Conservation (phyloP, 2,113 vertebrate genomes). For the Podarcis muralis region DNA sequence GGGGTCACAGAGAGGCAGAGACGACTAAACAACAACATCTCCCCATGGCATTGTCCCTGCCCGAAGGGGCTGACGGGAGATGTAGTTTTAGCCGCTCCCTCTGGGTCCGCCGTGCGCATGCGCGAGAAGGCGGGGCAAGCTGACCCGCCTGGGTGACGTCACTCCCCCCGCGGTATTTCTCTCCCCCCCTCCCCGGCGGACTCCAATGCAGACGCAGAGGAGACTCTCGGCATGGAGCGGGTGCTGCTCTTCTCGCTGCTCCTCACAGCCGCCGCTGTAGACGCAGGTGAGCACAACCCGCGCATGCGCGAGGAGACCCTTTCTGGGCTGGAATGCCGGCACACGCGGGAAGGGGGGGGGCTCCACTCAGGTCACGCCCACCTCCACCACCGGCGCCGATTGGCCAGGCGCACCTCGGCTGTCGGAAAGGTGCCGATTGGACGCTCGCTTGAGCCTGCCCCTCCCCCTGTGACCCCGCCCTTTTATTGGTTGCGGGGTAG, state of each 20-base stretch:
- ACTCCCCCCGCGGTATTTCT: too few species aligned
- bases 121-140: too few species aligned
- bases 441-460: not conserved
- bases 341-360: not conserved
- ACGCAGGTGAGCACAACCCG: not conserved
- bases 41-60: too few species aligned
- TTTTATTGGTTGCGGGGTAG: not conserved
- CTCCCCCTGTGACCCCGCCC: not conserved
- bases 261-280: not conserved
- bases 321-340: not conserved
- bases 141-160: too few species aligned
- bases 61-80: too few species aligned
- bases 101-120: too few species aligned
- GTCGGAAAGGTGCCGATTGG: not conserved
- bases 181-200: not conserved
- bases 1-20: too few species aligned
- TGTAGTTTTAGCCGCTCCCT: too few species aligned
- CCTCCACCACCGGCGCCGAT: not conserved
- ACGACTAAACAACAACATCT: too few species aligned
- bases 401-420: not conserved
- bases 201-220: not conserved
- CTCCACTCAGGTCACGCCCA: not conserved
- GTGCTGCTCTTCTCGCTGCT: not conserved
- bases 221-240: not conserved
- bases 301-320: not conserved